Percentiles rank a stretch among this genome's conserved stretches.
These are phyloP conservation scores for Caenorhabditis drosophilae DNA, from an alignment of 2,888 invertebrate species.

Conservation along the genomic window DNA sequence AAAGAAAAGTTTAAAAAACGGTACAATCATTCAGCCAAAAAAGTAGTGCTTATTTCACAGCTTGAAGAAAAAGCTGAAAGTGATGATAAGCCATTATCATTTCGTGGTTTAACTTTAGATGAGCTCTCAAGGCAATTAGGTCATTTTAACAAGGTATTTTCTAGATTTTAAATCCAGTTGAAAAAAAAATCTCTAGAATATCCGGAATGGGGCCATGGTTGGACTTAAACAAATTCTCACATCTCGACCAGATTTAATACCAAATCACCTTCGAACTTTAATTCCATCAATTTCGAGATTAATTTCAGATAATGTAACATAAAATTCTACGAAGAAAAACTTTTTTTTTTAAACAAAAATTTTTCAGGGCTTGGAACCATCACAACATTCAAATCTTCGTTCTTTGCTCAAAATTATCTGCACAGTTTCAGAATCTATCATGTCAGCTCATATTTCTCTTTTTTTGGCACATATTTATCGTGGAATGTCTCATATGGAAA, in stretches of 20 bases:
- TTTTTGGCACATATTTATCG: slow-evolving; percentile 54
- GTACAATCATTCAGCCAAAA: slow-evolving; percentile 30
- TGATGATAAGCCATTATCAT: slow-evolving; percentile 38
- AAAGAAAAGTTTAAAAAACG: neutral
- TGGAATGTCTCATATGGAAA: slow-evolving; percentile 44
- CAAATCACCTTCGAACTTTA: slow-evolving; percentile 41
- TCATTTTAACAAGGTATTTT: slow-evolving; percentile 61
- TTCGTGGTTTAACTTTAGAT: slow-evolving; percentile 53
- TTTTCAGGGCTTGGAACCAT: neutral
- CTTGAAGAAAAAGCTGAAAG: slow-evolving; percentile 44
- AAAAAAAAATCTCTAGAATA: too few species aligned
- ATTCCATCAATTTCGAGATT: slow-evolving; percentile 51
- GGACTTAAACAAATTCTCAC: slow-evolving; percentile 54
- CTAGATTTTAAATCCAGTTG: too few species aligned
- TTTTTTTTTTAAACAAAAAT: neutral
- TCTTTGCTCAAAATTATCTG: slow-evolving; percentile 12
- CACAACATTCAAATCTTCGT: neutral
- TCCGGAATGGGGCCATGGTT: slow-evolving; percentile 48
- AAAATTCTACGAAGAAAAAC: neutral
- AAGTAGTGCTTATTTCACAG: slow-evolving; percentile 40
- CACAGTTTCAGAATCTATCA: slow-evolving; percentile 43
- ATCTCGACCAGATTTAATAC: slow-evolving; percentile 44
- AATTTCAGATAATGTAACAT: slow-evolving; percentile 36
- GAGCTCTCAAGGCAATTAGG: slow-evolving; percentile 57
- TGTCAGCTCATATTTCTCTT: slow-evolving; percentile 57